These are phyloP conservation scores for Tylochromis polylepis DNA, from an alignment of 2,113 vertebrate species.

Conservation along the genomic window DNA sequence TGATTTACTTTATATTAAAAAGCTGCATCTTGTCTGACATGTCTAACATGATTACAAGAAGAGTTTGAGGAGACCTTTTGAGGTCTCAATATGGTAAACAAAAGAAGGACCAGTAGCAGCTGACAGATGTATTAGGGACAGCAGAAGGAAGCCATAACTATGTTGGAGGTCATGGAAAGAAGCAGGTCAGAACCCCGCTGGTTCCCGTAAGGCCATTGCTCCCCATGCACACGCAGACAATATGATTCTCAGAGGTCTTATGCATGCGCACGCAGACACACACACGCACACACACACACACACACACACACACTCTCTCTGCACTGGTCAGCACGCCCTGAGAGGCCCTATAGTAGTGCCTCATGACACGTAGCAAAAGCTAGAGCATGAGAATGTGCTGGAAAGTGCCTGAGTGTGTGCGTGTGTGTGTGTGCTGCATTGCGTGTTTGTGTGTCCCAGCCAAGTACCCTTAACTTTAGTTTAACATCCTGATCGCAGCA, in stretches of 20 bases:
- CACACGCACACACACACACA: neutral
- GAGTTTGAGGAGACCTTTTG: neutral
- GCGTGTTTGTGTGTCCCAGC: neutral
- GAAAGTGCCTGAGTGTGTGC: neutral
- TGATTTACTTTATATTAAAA: neutral
- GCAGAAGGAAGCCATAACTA: neutral
- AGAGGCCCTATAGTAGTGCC: conserved; percentile 47
- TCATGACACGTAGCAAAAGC: conserved; percentile 59
- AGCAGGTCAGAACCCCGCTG: conserved; percentile 37
- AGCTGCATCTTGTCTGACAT: neutral
- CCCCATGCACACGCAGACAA: neutral
- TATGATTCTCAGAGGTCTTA: conserved; percentile 22
- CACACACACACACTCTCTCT: neutral
- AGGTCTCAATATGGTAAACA: neutral
- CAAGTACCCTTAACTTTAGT: neutral
- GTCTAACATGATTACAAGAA: neutral
- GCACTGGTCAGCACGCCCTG: neutral
- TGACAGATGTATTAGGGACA: neutral
- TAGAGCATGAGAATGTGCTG: conserved; percentile 70
- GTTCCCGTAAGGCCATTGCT: conserved; percentile 59
- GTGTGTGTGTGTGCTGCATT: neutral
- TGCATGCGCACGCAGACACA: neutral
- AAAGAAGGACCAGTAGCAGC: neutral
- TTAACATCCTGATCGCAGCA: neutral
- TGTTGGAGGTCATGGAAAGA: conserved; percentile 33